A percentile compares a stretch with the other conserved stretches of the same genome.
These are phyloP conservation scores for Aphelinus certus DNA, from an alignment of 1,140 invertebrate species.

Conservation along the genomic window DNA sequence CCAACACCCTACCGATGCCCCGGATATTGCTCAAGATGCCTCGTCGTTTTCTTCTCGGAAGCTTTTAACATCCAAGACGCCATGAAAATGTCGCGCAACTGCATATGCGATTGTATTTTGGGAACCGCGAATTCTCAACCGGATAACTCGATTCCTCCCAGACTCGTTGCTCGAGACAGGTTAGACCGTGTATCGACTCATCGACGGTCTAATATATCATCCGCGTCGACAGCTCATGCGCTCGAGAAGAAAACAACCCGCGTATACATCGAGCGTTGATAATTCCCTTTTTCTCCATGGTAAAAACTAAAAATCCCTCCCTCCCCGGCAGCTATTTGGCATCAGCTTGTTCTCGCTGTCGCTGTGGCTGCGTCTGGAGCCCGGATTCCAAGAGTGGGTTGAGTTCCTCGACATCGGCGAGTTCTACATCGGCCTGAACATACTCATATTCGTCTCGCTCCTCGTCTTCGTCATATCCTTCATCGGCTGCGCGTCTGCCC, in stretches of 20 bases:
- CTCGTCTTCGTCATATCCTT: constrained; percentile 79
- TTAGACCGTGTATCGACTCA: not conserved
- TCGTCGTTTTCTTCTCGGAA: not conserved
- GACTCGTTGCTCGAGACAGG: too few relatives aligned
- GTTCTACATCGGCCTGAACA: constrained; percentile 84
- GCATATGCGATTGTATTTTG: too few relatives aligned
- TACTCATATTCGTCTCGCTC: constrained; percentile 76
- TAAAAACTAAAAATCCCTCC: constrained; percentile 22
- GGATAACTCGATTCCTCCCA: too few relatives aligned
- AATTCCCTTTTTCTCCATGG: too few relatives aligned
- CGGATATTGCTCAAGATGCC: constrained; percentile 4
- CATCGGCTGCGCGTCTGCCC: constrained; percentile 77
- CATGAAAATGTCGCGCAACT: too few relatives aligned
- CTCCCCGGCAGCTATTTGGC: constrained; percentile 75
- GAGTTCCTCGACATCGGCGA: constrained; percentile 75
- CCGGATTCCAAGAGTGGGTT: constrained; percentile 83
- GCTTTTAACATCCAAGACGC: too few relatives aligned
- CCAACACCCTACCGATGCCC: not conserved
- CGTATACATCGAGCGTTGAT: too few relatives aligned
- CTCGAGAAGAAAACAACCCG: too few relatives aligned
- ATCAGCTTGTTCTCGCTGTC: constrained; percentile 79
- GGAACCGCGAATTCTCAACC: too few relatives aligned
- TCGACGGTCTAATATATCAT: constrained; percentile 5
- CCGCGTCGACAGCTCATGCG: constrained; percentile 9
- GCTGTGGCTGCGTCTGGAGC: constrained; percentile 82